Evolutionary conservation across 2,888 invertebrate species (phyloP).

Genomic region (Lycia hirtaria): DNA sequence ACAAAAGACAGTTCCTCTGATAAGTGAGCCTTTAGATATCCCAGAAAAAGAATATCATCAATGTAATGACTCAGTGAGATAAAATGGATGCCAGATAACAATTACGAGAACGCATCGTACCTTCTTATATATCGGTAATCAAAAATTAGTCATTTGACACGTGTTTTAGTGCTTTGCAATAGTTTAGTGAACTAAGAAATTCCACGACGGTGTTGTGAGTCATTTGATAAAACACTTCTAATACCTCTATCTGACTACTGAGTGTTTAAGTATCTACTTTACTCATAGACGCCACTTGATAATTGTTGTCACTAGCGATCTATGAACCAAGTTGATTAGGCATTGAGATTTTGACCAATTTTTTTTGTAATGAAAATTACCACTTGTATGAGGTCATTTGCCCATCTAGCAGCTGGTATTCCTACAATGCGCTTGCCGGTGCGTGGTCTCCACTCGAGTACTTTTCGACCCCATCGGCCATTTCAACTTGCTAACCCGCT

Average conservation of each 20-base stretch:
- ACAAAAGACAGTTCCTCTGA: constrained; percentile 3
- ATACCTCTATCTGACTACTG: too few relatives aligned
- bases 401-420: too few relatives aligned
- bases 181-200: constrained; percentile 8
- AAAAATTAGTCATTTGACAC: constrained; percentile 35
- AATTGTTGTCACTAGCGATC: too few relatives aligned
- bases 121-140: constrained; percentile 21
- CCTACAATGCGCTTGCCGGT: too few relatives aligned
- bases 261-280: not conserved
- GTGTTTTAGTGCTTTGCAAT: constrained; percentile 7
- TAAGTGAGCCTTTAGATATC: not conserved
- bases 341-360: too few relatives aligned
- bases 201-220: not conserved
- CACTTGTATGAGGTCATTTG: too few relatives aligned
- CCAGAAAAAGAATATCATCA: constrained; percentile 22
- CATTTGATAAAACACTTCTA: not conserved
- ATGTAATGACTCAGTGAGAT: constrained; percentile 33
- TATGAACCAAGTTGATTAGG: too few relatives aligned
- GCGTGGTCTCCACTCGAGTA: too few relatives aligned
- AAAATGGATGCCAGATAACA: constrained; percentile 25
- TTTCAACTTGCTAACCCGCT: too few relatives aligned
- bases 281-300: not conserved
- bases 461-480: too few relatives aligned
- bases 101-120: constrained; percentile 22
- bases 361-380: too few relatives aligned